Base-by-base conservation (phyloP, 1,140 invertebrate species). In the Latrodectus geometricus region DNA sequence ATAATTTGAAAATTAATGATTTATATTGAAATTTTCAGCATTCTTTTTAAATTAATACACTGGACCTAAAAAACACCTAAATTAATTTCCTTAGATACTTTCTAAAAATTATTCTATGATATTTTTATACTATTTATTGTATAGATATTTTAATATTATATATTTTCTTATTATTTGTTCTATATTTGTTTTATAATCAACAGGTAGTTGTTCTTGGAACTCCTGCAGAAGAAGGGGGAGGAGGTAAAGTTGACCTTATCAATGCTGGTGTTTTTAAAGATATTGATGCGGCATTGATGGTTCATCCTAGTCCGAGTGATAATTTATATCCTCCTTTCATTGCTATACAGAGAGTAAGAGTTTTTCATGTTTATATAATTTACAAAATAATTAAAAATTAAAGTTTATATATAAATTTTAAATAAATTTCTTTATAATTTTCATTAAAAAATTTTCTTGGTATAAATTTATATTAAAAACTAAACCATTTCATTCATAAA, bases 171-270 rank as follows among this genome's bases (percentile, higher is more conserved):
- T 35, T 35, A 35, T 35, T 35, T 3, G 2, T 35, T 35, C 35
- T 3, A 1, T 35, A 35, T 35, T 35, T 35, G 35, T 5, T 35
- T 35, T 3, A 35, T 35, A 35, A 35, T 48, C 48, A 15, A 75
- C 66, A 91, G 91, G 73, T 92, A 77, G 90, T 90, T 7, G 90
- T 92, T 15, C 66, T 92, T 5, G 91, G 91, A 0, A 90, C 90
- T 9, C 91, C 91, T 50, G 91, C 91, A 48, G 91, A 92, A 86
- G 91, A 92, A 88, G 91, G 90, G 35, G 89, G 90, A 9, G 91
- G 91, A 69, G 91, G 91, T 4, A 92, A 92, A 88, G 88, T 91
- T 21, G 88, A 89, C 21, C 81, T 92, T 15, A 90, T 92, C 9
- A 84, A 89, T n/a, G 88, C 87, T 11, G 90, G 90, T n/a, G 90